Evolutionary conservation across 1,140 invertebrate genomes (phyloP).

Genomic region (Brachionus rotundiformis): DNA sequence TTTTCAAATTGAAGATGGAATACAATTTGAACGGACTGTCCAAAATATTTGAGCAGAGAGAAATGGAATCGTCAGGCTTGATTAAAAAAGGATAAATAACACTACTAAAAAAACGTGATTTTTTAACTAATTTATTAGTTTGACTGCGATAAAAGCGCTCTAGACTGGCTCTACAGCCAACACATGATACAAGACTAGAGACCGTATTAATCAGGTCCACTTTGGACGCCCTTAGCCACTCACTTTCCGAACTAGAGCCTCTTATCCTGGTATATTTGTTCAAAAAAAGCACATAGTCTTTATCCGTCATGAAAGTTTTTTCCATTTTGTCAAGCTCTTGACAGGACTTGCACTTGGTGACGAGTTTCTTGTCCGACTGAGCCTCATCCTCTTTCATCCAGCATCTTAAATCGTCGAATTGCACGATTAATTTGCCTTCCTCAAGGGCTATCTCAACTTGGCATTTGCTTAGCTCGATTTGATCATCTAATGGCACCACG

Average conservation of each 20-base stretch:
- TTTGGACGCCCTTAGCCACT: not conserved
- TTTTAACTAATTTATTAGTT: slow-evolving; percentile 10
- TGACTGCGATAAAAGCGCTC: slow-evolving; percentile 29
- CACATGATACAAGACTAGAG: not conserved
- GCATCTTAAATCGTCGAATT: slow-evolving; percentile 23
- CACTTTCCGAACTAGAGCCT: not conserved
- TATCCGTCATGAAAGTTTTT: not conserved
- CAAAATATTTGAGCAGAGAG: not conserved
- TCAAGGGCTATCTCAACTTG: not conserved
- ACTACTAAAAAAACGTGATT: slow-evolving; percentile 6
- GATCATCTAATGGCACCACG: not conserved
- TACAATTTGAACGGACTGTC: slow-evolving; percentile 37
- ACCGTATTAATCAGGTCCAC: not conserved
- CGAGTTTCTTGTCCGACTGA: not conserved
- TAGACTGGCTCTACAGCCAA: slow-evolving; percentile 23
- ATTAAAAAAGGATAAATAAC: slow-evolving; percentile 48
- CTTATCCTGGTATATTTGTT: slow-evolving; percentile 4
- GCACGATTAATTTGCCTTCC: not conserved
- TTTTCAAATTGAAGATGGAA: slow-evolving; percentile 6
- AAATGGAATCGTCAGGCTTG: not conserved
- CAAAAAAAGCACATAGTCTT: slow-evolving; percentile 14
- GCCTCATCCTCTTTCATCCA: not conserved
- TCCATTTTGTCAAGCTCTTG: not conserved
- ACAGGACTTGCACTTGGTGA: not conserved
- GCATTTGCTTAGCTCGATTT: not conserved